A percentile compares a stretch with the other conserved stretches of the same genome.
phyloP scores from a whole-genome alignment of 2,888 invertebrate species.

The Napeogenes inachia region DNA sequence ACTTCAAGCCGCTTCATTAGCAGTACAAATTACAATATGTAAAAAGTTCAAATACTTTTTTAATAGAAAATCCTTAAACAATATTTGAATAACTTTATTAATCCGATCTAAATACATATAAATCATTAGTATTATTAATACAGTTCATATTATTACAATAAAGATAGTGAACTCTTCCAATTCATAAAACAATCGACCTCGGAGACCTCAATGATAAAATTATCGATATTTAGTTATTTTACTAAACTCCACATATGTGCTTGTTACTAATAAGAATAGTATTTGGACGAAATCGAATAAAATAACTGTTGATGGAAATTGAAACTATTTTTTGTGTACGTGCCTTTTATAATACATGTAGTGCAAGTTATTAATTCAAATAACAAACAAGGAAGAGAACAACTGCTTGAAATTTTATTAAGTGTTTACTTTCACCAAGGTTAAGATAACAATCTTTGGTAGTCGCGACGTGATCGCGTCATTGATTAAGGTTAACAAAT shows the following conservation, averaged over 20 bases:
- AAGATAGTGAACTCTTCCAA: slow-evolving; percentile 24
- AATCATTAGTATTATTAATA: neutral
- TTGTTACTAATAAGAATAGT: neutral
- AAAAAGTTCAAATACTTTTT: too few relatives aligned
- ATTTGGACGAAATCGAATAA: neutral
- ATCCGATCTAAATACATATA: neutral
- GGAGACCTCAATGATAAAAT: slow-evolving; percentile 47
- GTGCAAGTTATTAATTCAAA: neutral
- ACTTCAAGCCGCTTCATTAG: too few relatives aligned
- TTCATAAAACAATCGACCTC: slow-evolving; percentile 33
- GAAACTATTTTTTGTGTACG: slow-evolving; percentile 1
- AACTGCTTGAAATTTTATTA: slow-evolving; percentile 8
- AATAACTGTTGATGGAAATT: neutral
- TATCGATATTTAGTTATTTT: slow-evolving; percentile 34
- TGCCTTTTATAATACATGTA: neutral
- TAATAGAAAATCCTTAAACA: too few relatives aligned
- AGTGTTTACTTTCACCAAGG: slow-evolving; percentile 36
- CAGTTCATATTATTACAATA: slow-evolving; percentile 10
- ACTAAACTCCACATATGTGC: neutral
- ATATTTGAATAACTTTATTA: too few relatives aligned
- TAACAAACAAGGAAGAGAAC: neutral
- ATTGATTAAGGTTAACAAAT: slow-evolving; percentile 29
- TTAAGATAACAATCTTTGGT: slow-evolving; percentile 32
- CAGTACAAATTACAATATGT: too few relatives aligned
- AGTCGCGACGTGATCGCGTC: slow-evolving; percentile 24